Conservation (phyloP, 2,797 vertebrate genomes). For the Eidolon dupreanum region DNA sequence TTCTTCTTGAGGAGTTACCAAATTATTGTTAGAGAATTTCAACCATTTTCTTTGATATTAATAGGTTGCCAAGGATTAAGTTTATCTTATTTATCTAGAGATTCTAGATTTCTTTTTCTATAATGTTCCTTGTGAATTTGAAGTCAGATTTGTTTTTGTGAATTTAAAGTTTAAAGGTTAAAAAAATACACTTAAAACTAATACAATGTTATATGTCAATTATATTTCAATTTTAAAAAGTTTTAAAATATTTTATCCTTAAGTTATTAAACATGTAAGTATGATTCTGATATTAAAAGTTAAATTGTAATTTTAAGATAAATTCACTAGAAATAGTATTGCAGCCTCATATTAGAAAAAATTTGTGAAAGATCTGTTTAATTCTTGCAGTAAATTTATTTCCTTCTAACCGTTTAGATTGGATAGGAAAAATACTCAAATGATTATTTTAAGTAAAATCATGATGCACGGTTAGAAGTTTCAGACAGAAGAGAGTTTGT, state of each 20-base stretch:
- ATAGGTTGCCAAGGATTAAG: neutral
- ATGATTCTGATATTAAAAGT: neutral
- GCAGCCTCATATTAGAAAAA: neutral
- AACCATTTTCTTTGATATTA: neutral
- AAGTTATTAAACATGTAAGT: neutral
- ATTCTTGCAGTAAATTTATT: neutral
- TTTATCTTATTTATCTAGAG: neutral
- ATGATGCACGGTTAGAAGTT: neutral
- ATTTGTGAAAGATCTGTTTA: neutral
- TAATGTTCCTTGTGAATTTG: neutral
- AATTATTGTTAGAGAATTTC: neutral
- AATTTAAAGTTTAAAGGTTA: neutral
- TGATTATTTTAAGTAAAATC: neutral
- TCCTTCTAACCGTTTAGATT: neutral
- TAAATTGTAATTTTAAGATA: neutral
- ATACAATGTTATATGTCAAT: neutral
- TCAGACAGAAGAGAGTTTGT: neutral
- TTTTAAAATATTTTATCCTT: neutral
- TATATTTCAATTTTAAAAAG: neutral
- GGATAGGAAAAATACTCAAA: slow-evolving; percentile 5
- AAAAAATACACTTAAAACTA: neutral
- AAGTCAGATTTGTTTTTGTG: neutral
- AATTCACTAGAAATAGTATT: neutral
- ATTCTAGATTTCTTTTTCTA: neutral
- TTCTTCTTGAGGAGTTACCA: neutral